phyloP scores from a whole-genome alignment of 1,140 invertebrate species.

The Lucilia sericata region DNA sequence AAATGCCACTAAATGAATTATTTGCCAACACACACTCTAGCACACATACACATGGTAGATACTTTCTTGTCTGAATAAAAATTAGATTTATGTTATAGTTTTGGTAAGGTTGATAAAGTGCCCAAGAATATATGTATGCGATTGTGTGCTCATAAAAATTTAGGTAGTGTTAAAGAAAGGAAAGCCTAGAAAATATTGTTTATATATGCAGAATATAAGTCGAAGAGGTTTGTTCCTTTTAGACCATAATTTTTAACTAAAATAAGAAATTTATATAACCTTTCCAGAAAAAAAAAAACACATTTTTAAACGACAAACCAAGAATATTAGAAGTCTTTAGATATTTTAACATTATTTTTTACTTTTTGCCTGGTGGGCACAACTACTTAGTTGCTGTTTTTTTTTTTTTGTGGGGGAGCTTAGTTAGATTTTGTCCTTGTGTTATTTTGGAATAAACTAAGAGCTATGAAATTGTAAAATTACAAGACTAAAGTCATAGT shows the following conservation, averaged over 20 bases:
- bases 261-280: not conserved
- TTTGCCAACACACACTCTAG: not conserved
- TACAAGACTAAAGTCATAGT: not conserved
- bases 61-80: not conserved
- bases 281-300: not conserved
- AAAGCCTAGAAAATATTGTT: not conserved
- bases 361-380: too few relatives aligned
- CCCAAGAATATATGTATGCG: not conserved
- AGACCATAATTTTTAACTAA: not conserved
- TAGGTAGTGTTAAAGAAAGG: not conserved
- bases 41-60: not conserved
- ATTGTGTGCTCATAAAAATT: not conserved
- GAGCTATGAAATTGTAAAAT: not conserved
- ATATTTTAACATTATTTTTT: too few relatives aligned
- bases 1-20: slow-evolving; percentile 41
- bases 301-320: too few relatives aligned
- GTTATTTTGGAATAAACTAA: not conserved
- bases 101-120: slow-evolving; percentile 28
- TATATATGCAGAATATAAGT: not conserved
- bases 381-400: too few relatives aligned
- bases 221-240: not conserved
- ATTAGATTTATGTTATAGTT: slow-evolving; percentile 20
- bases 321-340: too few relatives aligned
- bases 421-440: not conserved
- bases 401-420: too few relatives aligned